Conservation (phyloP, 1,140 invertebrate species). For the Procambarus clarkii region DNA sequence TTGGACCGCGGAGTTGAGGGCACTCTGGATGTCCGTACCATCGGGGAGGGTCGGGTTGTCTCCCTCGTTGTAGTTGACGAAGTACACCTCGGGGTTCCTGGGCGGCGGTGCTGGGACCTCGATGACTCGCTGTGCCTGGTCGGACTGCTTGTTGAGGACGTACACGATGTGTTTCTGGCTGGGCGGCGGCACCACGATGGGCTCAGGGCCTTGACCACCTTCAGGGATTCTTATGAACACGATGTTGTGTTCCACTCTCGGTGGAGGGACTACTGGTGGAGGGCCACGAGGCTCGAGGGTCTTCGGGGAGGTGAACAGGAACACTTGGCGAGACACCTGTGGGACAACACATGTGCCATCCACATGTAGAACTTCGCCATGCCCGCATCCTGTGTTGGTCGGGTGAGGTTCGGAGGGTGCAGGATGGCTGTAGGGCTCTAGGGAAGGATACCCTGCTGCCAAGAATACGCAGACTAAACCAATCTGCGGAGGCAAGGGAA, state of each 20-base stretch:
- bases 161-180: constrained; percentile 55
- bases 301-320: not conserved
- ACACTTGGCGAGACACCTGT: not conserved
- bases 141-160: constrained; percentile 61
- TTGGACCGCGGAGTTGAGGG: not conserved
- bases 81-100: constrained; percentile 34
- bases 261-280: constrained; percentile 22
- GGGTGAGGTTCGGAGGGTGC: not conserved
- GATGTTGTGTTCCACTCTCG: constrained; percentile 53
- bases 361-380: constrained; percentile 10
- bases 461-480: not conserved
- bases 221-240: constrained; percentile 45
- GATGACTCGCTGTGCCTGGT: not conserved
- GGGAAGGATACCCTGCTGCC: not conserved
- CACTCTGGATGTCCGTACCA: constrained; percentile 41
- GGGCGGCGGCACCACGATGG: constrained; percentile 67
- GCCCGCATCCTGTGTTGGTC: not conserved
- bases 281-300: not conserved
- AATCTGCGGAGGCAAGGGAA: no score
- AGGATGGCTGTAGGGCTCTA: not conserved
- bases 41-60: constrained; percentile 24
- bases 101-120: not conserved
- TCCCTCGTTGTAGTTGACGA: constrained; percentile 38
- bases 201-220: constrained; percentile 21
- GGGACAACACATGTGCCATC: not conserved